phyloP scores from a whole-genome alignment of 2,888 invertebrate genomes.

The Calameuta filiformis region DNA sequence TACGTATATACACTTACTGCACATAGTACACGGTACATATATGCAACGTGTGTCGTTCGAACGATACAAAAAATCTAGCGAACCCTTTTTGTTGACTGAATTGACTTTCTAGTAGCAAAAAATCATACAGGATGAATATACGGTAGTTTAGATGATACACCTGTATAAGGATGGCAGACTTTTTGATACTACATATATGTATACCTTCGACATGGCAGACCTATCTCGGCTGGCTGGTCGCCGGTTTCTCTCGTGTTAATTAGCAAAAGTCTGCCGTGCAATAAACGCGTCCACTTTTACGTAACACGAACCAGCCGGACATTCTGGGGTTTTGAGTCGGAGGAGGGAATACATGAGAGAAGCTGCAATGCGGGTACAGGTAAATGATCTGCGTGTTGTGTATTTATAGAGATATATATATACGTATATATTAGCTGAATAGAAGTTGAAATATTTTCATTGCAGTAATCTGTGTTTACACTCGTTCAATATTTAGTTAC shows the following conservation, averaged over 20 bases:
- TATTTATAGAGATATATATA: not conserved
- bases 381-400: not conserved
- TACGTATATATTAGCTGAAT: no score
- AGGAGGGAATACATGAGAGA: not conserved
- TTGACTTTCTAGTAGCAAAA: not conserved
- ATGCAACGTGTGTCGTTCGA: not conserved
- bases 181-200: not conserved
- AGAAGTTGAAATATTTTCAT: not conserved
- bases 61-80: not conserved
- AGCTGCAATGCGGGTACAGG: not conserved
- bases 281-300: slow-evolving; percentile 59
- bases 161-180: not conserved
- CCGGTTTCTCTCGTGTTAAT: slow-evolving; percentile 62
- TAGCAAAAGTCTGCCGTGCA: slow-evolving; percentile 64
- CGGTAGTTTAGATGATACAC: not conserved
- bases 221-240: slow-evolving; percentile 62
- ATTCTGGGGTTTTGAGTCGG: not conserved
- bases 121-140: not conserved
- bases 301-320: slow-evolving; percentile 41
- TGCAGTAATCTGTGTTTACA: not conserved
- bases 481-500: not conserved
- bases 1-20: slow-evolving; percentile 26
- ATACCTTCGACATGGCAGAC: slow-evolving; percentile 6
- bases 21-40: not conserved
- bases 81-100: not conserved